Percentiles rank a stretch among this genome's conserved stretches.
phyloP scores from a whole-genome alignment of 2,113 vertebrate species.

The Strix uralensis region DNA sequence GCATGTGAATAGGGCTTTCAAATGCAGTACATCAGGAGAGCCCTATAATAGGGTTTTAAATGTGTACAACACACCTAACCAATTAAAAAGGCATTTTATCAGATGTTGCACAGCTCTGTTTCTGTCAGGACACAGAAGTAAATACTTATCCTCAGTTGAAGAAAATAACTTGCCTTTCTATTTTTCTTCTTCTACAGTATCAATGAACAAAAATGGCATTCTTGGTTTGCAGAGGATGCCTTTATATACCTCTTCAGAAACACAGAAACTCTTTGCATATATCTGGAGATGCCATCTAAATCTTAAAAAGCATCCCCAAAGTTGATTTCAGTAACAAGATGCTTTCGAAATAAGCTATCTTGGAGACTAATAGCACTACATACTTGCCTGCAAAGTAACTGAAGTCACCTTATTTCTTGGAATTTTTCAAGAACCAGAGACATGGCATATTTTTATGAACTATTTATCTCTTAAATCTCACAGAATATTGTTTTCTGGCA shows the following conservation, averaged over 20 bases:
- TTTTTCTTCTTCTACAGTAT: background rate
- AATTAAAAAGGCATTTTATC: constrained; percentile 27
- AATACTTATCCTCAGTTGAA: background rate
- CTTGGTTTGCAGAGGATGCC: background rate
- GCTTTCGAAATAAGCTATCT: background rate
- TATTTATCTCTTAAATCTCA: background rate
- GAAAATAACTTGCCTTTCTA: background rate
- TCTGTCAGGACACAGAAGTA: background rate
- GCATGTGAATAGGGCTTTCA: background rate
- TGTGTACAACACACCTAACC: background rate
- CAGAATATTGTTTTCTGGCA: background rate
- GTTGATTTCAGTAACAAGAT: background rate
- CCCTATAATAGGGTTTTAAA: background rate
- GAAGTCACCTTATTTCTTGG: background rate
- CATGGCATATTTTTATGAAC: background rate
- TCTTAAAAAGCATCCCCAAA: background rate
- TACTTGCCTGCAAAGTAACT: background rate
- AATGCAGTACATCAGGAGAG: background rate
- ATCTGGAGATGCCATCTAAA: background rate
- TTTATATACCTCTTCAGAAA: background rate
- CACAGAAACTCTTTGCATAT: background rate
- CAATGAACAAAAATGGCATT: background rate
- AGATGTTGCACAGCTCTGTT: background rate
- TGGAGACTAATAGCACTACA: background rate
- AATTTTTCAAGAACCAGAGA: background rate